A percentile compares a stretch with the other conserved stretches of the same genome.
Evolutionary conservation across 1,140 invertebrate genomes (phyloP).

Genomic region (Lasaia peninsularis): DNA sequence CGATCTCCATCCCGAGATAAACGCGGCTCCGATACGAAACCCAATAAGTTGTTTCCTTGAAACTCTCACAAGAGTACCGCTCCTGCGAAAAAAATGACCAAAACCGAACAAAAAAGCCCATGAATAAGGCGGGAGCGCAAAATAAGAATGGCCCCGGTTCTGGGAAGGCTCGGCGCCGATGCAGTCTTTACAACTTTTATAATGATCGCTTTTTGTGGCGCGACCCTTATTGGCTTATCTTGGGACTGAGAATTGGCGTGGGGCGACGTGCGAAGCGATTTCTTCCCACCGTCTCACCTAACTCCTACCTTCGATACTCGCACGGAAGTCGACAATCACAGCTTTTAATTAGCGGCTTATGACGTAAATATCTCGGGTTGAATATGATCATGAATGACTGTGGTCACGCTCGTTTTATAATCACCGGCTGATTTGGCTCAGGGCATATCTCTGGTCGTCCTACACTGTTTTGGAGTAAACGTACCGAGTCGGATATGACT

Average conservation of each 20-base stretch:
- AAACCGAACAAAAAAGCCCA: conserved; percentile 63
- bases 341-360: conserved; percentile 24
- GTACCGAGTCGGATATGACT: not conserved
- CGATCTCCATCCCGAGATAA: conserved; percentile 64
- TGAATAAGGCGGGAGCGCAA: conserved; percentile 73
- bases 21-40: conserved; percentile 60
- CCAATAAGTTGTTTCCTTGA: conserved; percentile 73
- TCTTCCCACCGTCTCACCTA: conserved; percentile 30
- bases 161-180: conserved; percentile 73
- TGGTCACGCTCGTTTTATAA: conserved; percentile 19
- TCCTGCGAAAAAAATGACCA: conserved; percentile 67
- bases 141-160: conserved; percentile 73
- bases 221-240: conserved; percentile 71
- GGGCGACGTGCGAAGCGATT: conserved; percentile 37
- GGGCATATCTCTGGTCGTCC: conserved; percentile 33
- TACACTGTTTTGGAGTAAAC: conserved; percentile 20
- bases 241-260: conserved; percentile 50
- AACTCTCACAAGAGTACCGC: conserved; percentile 67
- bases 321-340: conserved; percentile 36
- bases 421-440: conserved; percentile 37
- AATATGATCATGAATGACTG: conserved; percentile 35
- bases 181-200: conserved; percentile 73
- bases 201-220: conserved; percentile 70
- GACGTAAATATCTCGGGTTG: conserved; percentile 30
- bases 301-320: conserved; percentile 13